These are phyloP conservation scores for Scotopteryx bipunctaria DNA, from an alignment of 2,888 invertebrate species.

Conservation along the genomic window DNA sequence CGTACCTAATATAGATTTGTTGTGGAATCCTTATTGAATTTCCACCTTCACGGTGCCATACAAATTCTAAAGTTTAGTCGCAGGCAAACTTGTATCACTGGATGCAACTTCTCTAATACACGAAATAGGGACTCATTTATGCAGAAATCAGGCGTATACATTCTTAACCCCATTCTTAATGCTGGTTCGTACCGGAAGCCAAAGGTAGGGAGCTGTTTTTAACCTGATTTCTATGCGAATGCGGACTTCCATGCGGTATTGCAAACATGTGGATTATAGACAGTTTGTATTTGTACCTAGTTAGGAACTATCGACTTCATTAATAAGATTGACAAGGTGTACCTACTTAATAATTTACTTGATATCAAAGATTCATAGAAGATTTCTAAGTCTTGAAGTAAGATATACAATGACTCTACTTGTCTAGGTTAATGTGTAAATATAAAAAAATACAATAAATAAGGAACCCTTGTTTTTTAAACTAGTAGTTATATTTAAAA, in stretches of 20 bases:
- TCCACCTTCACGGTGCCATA: conserved; percentile 12
- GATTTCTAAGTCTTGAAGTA: too few species aligned
- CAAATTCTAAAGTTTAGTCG: conserved; percentile 19
- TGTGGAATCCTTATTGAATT: conserved; percentile 22
- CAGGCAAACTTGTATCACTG: conserved; percentile 22
- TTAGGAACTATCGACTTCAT: conserved; percentile 16
- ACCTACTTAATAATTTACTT: too few species aligned
- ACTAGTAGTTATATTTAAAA: too few species aligned
- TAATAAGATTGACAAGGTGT: too few species aligned
- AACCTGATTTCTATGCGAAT: conserved; percentile 11
- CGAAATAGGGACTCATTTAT: conserved; percentile 4
- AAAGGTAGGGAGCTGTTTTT: background rate
- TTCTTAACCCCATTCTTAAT: background rate
- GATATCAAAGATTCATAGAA: too few species aligned
- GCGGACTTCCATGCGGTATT: conserved; percentile 7
- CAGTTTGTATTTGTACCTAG: conserved; percentile 9
- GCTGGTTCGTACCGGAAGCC: background rate
- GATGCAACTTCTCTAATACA: conserved; percentile 8
- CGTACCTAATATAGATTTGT: conserved; percentile 15
- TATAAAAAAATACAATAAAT: too few species aligned
- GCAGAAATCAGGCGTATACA: conserved; percentile 3
- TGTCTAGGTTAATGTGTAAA: too few species aligned
- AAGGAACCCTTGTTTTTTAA: too few species aligned
- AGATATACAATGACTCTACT: too few species aligned
- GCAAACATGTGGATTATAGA: conserved; percentile 9